phyloP scores from a whole-genome alignment of 2,113 vertebrate genomes.

The Hiodon tergisus region DNA sequence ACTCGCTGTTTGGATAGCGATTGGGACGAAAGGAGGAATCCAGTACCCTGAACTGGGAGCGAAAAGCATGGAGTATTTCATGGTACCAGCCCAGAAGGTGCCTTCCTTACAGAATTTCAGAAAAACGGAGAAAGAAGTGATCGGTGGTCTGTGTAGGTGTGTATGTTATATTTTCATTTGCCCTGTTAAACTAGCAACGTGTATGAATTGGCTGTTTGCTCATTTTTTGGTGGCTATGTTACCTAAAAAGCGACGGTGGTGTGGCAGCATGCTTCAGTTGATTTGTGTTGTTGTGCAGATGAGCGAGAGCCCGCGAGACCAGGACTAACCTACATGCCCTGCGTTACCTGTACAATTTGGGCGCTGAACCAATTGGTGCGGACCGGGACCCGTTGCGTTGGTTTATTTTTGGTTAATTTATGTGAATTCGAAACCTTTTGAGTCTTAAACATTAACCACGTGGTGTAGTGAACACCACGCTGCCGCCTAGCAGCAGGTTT shows the following conservation, averaged over 20 bases:
- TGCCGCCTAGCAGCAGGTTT: constrained; percentile 46
- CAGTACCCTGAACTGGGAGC: constrained; percentile 58
- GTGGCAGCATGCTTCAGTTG: constrained; percentile 55
- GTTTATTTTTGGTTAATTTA: constrained; percentile 45
- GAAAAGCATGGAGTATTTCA: constrained; percentile 92
- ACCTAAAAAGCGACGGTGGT: constrained; percentile 43
- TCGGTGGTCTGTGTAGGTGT: constrained; percentile 92
- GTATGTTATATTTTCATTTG: constrained; percentile 46
- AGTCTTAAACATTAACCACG: constrained; percentile 85
- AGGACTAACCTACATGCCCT: constrained; percentile 31
- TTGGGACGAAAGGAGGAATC: constrained; percentile 17
- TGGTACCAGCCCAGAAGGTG: constrained; percentile 95
- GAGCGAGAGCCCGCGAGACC: constrained; percentile 37
- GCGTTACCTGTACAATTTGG: neutral
- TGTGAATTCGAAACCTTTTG: constrained; percentile 65
- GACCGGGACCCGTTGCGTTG: neutral
- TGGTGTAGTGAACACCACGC: constrained; percentile 74
- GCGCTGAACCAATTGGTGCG: neutral
- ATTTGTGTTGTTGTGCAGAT: constrained; percentile 62
- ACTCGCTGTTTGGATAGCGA: constrained; percentile 28
- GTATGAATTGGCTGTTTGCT: constrained; percentile 13
- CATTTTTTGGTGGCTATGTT: constrained; percentile 21
- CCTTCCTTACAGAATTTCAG: constrained; percentile 91
- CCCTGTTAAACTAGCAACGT: neutral
- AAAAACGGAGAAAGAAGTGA: constrained; percentile 96